Conservation (phyloP, 2,888 invertebrate genomes). For the Drepana falcataria region DNA sequence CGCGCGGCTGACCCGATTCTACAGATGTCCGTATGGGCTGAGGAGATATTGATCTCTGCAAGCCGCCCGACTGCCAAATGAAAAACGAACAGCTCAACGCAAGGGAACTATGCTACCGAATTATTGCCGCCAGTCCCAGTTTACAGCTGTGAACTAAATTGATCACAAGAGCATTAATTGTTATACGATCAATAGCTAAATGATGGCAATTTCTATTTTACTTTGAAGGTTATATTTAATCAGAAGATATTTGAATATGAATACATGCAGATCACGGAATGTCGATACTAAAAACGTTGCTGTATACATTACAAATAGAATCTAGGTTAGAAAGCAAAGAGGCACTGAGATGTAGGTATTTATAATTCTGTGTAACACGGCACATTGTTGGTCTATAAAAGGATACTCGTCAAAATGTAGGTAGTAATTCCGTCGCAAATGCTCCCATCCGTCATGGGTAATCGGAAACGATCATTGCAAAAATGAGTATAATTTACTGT, state of each 20-base stretch:
- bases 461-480: conserved; percentile 72
- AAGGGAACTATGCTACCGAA: conserved; percentile 35
- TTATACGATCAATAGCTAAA: too few relatives aligned
- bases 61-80: conserved; percentile 47
- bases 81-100: conserved; percentile 31
- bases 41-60: conserved; percentile 60
- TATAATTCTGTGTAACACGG: conserved; percentile 12
- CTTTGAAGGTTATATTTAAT: too few relatives aligned
- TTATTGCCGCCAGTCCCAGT: conserved; percentile 12
- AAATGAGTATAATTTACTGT: conserved; percentile 68
- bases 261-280: too few relatives aligned
- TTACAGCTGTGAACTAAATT: background rate
- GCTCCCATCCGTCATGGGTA: conserved; percentile 61
- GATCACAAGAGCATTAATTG: too few relatives aligned
- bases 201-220: too few relatives aligned
- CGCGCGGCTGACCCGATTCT: conserved; percentile 62
- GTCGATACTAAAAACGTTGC: too few relatives aligned
- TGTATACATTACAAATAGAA: too few relatives aligned
- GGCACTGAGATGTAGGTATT: conserved; percentile 6
- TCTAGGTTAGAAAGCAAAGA: too few relatives aligned
- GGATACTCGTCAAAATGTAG: conserved; percentile 35
- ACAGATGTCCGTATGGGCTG: conserved; percentile 8
- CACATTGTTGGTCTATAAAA: conserved; percentile 22
- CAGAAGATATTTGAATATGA: too few relatives aligned
- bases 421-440: conserved; percentile 42